A percentile compares a stretch with the other conserved stretches of the same genome.
Conservation (phyloP, 2,888 invertebrate genomes). For the Acanthosepion pharaonis region DNA sequence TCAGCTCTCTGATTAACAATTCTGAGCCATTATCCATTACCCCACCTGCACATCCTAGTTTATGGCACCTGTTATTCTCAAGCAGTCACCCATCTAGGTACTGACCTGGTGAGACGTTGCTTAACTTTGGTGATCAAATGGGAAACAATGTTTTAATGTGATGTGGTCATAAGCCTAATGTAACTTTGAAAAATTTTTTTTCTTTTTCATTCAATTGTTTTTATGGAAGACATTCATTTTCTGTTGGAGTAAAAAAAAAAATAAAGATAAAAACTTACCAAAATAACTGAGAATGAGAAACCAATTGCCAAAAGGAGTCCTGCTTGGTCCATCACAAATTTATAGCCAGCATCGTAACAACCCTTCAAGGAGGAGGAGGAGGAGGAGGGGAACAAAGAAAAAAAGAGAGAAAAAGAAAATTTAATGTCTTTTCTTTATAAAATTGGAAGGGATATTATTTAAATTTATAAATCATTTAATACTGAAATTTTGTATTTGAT, state of each 20-base stretch:
- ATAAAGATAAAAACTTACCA: conserved; percentile 37
- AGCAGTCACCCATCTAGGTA: too few species aligned
- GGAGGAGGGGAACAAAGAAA: background rate
- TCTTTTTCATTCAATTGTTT: background rate
- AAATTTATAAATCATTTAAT: too few species aligned
- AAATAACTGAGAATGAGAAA: conserved; percentile 44
- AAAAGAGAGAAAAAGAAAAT: background rate
- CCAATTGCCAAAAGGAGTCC: background rate
- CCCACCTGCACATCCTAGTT: too few species aligned
- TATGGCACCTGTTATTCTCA: too few species aligned
- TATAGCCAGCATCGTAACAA: conserved; percentile 41
- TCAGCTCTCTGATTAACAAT: too few species aligned
- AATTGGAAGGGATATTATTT: too few species aligned
- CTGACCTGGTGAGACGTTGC: too few species aligned
- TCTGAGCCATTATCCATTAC: too few species aligned
- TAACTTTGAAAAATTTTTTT: background rate
- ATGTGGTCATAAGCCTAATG: background rate
- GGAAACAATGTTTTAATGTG: background rate
- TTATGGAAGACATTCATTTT: background rate
- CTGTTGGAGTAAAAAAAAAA: background rate
- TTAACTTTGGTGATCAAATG: too few species aligned
- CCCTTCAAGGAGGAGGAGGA: background rate
- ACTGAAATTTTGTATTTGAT: too few species aligned
- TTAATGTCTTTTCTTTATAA: too few species aligned
- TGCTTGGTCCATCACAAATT: conserved; percentile 45